phyloP scores from a whole-genome alignment of 2,888 invertebrate species.

The Clusia tigrina region DNA sequence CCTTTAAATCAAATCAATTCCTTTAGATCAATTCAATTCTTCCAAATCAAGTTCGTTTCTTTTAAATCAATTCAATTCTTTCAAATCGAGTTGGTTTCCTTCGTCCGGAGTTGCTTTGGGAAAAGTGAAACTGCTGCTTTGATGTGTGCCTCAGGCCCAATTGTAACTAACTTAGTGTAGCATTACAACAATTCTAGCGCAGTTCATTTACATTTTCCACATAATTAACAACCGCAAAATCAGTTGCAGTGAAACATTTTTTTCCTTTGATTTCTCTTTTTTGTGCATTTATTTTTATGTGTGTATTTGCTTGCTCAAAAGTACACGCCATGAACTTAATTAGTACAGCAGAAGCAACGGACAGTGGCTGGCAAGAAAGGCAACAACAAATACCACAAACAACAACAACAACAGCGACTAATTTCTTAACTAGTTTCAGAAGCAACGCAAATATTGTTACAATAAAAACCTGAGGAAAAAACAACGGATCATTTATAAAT shows the following conservation, averaged over 20 bases:
- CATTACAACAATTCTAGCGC: constrained; percentile 5
- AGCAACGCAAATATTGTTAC: not conserved
- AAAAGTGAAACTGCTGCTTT: not conserved
- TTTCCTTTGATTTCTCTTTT: not conserved
- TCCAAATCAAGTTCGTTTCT: too few species aligned
- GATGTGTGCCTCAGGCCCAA: too few species aligned
- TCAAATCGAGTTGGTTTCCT: too few species aligned
- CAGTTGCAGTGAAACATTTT: not conserved
- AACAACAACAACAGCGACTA: too few species aligned
- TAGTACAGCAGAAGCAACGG: not conserved
- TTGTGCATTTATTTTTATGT: not conserved
- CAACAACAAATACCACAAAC: too few species aligned
- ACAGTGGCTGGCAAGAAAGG: not conserved
- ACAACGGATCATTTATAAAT: not conserved
- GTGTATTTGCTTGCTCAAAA: not conserved
- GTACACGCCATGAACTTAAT: constrained; percentile 11
- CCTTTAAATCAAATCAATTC: too few species aligned
- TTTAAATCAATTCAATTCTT: too few species aligned
- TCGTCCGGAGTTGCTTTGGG: too few species aligned
- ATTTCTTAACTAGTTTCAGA: constrained; percentile 3
- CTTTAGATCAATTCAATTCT: too few species aligned
- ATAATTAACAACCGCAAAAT: not conserved
- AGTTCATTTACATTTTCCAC: not conserved
- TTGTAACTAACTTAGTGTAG: too few species aligned
- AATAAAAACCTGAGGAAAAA: not conserved